Percentiles rank a stretch among this genome's conserved stretches.
Conservation (phyloP, 2,113 vertebrate genomes). For the Poecilia latipinna region DNA sequence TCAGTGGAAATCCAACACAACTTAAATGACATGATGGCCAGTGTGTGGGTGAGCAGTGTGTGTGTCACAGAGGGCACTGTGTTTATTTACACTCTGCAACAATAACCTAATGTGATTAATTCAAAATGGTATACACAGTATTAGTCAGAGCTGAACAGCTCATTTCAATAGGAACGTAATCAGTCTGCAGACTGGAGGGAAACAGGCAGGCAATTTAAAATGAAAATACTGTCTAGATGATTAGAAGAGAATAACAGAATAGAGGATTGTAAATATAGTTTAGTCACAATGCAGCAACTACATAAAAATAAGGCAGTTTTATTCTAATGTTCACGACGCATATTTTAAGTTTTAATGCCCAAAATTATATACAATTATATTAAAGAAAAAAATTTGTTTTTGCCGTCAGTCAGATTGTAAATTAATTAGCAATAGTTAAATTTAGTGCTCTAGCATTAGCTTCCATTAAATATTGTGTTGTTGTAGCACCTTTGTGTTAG, state of each 20-base stretch:
- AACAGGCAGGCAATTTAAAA: conserved; percentile 17
- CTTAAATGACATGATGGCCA: conserved; percentile 27
- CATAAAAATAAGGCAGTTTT: not conserved
- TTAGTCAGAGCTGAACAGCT: conserved; percentile 19
- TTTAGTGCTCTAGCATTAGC: too few relatives aligned
- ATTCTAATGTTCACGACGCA: not conserved
- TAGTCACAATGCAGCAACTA: not conserved
- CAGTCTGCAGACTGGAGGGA: conserved; percentile 9
- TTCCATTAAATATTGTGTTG: too few relatives aligned
- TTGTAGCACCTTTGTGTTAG: too few relatives aligned
- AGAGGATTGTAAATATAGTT: not conserved
- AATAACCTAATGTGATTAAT: conserved; percentile 9
- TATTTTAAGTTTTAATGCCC: too few relatives aligned
- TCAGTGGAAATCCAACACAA: conserved; percentile 22
- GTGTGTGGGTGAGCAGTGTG: conserved; percentile 20
- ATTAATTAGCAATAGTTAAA: too few relatives aligned
- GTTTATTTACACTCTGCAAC: conserved; percentile 46
- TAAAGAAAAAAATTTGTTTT: too few relatives aligned
- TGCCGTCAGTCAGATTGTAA: too few relatives aligned
- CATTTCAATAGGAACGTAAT: conserved; percentile 18
- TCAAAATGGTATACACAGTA: conserved; percentile 25
- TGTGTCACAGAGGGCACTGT: not conserved
- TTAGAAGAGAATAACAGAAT: not conserved
- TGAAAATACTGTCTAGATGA: conserved; percentile 9
- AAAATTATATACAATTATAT: too few relatives aligned